Evolutionary conservation across 2,113 vertebrate species (phyloP).

Genomic region (Malaclemys terrapin): DNA sequence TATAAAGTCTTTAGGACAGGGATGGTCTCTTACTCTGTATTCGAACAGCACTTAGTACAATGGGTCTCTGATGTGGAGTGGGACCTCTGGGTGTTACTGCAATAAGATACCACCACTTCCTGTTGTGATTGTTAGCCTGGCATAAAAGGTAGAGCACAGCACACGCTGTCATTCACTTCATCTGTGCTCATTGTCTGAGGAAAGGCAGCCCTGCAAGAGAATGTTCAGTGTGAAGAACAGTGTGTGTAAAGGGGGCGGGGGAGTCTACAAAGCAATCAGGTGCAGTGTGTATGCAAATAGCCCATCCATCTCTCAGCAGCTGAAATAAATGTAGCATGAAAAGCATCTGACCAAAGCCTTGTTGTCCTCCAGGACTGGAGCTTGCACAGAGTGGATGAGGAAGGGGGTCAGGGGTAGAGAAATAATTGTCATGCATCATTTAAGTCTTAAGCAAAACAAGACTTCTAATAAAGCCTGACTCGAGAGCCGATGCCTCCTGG

Average conservation of each 20-base stretch:
- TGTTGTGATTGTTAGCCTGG: neutral
- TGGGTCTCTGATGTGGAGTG: neutral
- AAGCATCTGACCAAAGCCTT: neutral
- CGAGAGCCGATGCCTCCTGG: neutral
- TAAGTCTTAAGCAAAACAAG: neutral
- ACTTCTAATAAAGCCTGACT: neutral
- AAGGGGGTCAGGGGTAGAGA: neutral
- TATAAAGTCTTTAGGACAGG: neutral
- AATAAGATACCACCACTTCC: neutral
- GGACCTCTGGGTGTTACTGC: neutral
- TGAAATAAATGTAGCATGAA: neutral
- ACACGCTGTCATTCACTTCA: neutral
- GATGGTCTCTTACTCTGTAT: neutral
- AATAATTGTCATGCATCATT: accelerated
- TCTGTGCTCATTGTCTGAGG: neutral
- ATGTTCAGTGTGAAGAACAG: neutral
- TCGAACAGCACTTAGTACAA: neutral
- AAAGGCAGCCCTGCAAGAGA: neutral
- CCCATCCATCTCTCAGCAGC: neutral
- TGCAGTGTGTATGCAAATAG: neutral
- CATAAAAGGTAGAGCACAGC: neutral
- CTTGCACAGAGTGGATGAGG: accelerated
- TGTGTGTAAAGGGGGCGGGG: neutral
- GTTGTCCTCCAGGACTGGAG: neutral
- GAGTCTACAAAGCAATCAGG: neutral